phyloP scores from a whole-genome alignment of 2,113 vertebrate genomes.

The Bujurquina vittata region DNA sequence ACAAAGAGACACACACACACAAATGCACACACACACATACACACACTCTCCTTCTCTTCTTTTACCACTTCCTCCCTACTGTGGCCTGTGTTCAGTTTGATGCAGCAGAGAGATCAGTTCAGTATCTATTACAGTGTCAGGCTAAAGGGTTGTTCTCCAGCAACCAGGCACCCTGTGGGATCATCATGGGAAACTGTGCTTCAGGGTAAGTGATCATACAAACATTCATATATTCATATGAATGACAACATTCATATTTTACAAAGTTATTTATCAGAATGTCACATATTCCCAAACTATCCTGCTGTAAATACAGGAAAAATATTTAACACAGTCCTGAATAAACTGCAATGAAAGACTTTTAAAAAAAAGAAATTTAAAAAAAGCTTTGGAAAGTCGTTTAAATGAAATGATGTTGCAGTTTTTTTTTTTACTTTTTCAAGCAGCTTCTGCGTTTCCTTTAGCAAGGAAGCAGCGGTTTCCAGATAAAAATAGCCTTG shows the following conservation, averaged over 20 bases:
- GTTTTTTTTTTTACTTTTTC: neutral
- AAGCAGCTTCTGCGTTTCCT: slow-evolving; percentile 14
- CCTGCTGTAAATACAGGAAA: neutral
- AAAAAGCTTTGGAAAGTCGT: neutral
- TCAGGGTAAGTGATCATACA: slow-evolving; percentile 49
- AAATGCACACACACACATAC: too few relatives aligned
- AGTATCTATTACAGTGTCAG: neutral
- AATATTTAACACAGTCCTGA: neutral
- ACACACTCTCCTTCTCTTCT: neutral
- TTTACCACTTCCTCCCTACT: neutral
- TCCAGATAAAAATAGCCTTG: neutral
- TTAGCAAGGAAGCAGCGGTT: slow-evolving; percentile 31
- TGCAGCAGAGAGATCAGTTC: slow-evolving; percentile 13
- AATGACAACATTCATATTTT: neutral
- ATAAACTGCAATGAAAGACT: neutral
- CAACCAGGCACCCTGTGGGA: neutral
- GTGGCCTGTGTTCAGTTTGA: slow-evolving; percentile 20
- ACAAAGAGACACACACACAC: too few relatives aligned
- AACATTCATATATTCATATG: neutral
- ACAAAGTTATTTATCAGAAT: neutral
- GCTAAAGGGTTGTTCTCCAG: neutral
- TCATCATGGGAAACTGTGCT: slow-evolving; percentile 69
- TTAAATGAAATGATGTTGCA: neutral
- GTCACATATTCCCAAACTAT: neutral
- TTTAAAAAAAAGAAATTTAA: neutral